Percentiles rank a stretch among this genome's conserved stretches.
These are phyloP conservation scores for Syngnathus rostellatus DNA, from an alignment of 2,797 vertebrate species.

Conservation along the genomic window DNA sequence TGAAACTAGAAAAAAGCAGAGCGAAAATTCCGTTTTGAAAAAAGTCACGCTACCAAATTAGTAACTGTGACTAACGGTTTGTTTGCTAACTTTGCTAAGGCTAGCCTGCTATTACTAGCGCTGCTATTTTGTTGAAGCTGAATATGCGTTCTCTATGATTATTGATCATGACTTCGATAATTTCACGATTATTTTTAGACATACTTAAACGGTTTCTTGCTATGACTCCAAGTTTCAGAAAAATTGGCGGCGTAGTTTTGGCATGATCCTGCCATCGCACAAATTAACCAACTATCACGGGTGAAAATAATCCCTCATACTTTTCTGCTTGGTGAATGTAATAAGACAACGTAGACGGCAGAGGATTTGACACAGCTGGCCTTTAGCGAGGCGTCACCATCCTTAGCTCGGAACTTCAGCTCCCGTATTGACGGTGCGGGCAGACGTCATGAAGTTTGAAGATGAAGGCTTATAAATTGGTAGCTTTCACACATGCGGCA, in stretches of 20 bases:
- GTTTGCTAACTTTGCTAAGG: neutral
- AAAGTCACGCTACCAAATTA: neutral
- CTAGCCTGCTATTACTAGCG: neutral
- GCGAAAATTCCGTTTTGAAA: neutral
- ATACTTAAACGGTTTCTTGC: neutral
- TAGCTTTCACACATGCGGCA: constrained; percentile 68
- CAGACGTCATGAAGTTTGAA: constrained; percentile 52
- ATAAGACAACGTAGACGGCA: constrained; percentile 25
- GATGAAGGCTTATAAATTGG: constrained; percentile 70
- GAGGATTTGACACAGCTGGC: constrained; percentile 34
- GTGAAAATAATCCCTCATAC: neutral
- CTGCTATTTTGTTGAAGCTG: neutral
- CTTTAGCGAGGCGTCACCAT: constrained; percentile 55
- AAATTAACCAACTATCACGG: neutral
- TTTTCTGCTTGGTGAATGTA: neutral
- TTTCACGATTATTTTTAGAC: too few species aligned
- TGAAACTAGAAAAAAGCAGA: neutral
- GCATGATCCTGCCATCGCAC: neutral
- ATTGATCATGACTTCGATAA: too few species aligned
- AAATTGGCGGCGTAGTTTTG: neutral
- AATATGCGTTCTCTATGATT: neutral
- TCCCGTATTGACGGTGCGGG: constrained; percentile 54
- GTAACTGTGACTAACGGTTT: neutral
- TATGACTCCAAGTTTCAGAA: neutral
- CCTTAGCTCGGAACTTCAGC: constrained; percentile 50